These are phyloP conservation scores for Buphagus erythrorhynchus DNA, from an alignment of 2,797 vertebrate species.

Conservation along the genomic window DNA sequence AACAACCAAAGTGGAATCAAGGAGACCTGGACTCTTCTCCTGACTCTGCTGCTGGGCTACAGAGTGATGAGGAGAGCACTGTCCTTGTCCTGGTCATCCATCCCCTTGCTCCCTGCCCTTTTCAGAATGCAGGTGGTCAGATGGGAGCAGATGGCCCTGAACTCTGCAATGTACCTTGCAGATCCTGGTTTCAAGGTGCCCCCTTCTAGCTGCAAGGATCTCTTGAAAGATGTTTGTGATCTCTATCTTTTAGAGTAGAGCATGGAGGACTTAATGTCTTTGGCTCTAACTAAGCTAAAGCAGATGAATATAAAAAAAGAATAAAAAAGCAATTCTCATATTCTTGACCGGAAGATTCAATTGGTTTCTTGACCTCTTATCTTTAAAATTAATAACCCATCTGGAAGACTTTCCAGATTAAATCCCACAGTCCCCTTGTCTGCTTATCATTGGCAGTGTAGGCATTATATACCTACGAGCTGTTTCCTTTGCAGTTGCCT, in stretches of 20 bases:
- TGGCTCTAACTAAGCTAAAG: neutral
- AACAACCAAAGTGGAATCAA: neutral
- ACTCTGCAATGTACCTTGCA: neutral
- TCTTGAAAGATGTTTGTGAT: neutral
- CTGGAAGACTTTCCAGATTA: constrained; percentile 25
- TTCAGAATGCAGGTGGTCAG: neutral
- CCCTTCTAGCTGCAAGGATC: neutral
- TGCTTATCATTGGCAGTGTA: neutral
- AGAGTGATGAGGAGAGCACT: neutral
- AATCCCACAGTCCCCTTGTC: neutral
- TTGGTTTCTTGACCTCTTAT: constrained; percentile 25
- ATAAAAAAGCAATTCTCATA: neutral
- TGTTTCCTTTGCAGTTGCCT: constrained; percentile 14
- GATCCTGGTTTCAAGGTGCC: neutral
- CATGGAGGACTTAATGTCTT: neutral
- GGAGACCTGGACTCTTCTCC: neutral
- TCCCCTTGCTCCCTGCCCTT: neutral
- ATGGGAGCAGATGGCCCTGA: neutral
- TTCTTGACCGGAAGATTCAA: neutral
- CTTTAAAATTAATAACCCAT: constrained; percentile 34
- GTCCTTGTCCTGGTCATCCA: neutral
- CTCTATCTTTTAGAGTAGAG: neutral
- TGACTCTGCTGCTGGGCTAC: neutral
- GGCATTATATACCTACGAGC: neutral
- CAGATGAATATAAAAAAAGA: neutral